Base-by-base conservation (phyloP, 64 coral and sea anemone species). In the Cladopsammia gracilis region DNA sequence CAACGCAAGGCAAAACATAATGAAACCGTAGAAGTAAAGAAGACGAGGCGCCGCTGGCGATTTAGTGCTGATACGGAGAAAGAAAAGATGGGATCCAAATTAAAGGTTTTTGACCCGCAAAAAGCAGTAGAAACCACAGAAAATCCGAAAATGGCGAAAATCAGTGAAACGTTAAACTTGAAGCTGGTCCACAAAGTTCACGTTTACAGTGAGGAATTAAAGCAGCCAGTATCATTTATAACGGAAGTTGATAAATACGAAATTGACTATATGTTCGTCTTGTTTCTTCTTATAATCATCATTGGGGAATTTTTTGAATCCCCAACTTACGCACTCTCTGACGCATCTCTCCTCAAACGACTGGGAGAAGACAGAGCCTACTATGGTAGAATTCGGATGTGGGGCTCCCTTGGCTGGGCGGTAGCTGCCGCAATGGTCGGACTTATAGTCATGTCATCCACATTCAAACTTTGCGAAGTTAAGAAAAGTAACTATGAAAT, bases 241-340 rank as follows among this genome's bases (percentile, higher is more conserved):
- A 93, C 94, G 11, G 46, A 89, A 59, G 52, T 96, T 23, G 94
- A 96, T 51, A 70, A 58, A 16, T 7, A 64, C 15, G 98, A 99
- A 92, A 86, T 89, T 48, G 20, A 89, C 24, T 93, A 73, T 42
- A 67, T 99, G 76, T 99, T 96, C 76, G 23, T 96, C 54, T 78
- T 99, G 57, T 94, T 99, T 70, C 72, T 81, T 7, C 56, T 99
- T 45, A 48, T 99, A 9, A 84, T 99, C 14, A 81, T 99, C 25
- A 75, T 96, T 10, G 98, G 91, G 4, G 94, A 99, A 65, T 96
- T 99, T 65, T 46, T 99, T 0, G 98, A 99, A 22, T 99, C 98
- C 22, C 92, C 98, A 60, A 94, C 94, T 4, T 96, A 78, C 61
- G 87, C 98, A 18, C 89, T 99, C 5, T 96, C 98, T 1, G 98